Evolutionary conservation across 1,140 invertebrate genomes (phyloP), one percentile per base, ranked within the genome.

Genomic region (Vanessa tameamea): DNA sequence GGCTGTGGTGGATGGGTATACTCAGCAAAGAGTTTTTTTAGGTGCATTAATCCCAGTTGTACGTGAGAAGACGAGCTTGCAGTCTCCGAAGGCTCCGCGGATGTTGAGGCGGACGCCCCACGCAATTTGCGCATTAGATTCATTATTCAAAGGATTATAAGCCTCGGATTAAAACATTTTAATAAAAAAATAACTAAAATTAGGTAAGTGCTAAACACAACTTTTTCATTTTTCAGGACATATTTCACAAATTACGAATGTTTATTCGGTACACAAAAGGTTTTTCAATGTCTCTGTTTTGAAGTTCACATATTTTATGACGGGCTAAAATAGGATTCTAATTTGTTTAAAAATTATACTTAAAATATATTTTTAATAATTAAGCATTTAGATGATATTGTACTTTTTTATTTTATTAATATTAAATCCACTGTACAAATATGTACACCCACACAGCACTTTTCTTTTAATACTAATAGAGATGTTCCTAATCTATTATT

Each of bases 11-110:
- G 97, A 93, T 99, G 97, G 23, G 96, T 96, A 82, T 98, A 98
- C 85, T 99, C 98, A 26, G 97, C 96, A 93, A 99, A 99, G 12
- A 99, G 94, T 92, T 99, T 99, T 82, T 99, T 97, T 5, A 99
- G 94, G 85, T 99, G 98, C 95, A 98, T 98, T 14, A 99, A 94
- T 55, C 98, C 98, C 61, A 99, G 94, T 82, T 97, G 96, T 51
- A 97, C 96, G 82, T 97, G 96, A 75, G 96, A 95, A 69, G 95
- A 94, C 37, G 95, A 94, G 78, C 95, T 94, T 8, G 94, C 90
- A 11, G 79, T 78, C 74, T 93, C 93, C 14, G 83, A 76, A 67
- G 87, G 75, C 68, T 93, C 91, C 63, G 89, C 82, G 73, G 90
- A 86, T 64, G 87, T 83, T 68, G 87, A 88, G 50, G 90, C 82